Evolutionary conservation across 2,113 vertebrate genomes (phyloP).

Genomic region (Ardeotis arabs): DNA sequence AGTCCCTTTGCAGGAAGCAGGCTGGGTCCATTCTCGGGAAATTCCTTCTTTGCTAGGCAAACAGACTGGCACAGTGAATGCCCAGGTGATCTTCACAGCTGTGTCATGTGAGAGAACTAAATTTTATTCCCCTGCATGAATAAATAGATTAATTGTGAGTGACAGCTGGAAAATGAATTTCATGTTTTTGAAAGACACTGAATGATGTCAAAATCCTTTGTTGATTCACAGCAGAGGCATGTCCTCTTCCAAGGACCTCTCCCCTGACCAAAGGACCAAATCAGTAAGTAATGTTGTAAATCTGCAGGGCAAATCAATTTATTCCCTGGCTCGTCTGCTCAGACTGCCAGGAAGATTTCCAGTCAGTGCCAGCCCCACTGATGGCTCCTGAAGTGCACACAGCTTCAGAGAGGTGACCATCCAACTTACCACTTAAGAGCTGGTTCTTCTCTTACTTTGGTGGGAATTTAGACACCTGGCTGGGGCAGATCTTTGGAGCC

Average conservation of each 20-base stretch:
- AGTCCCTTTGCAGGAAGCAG: background rate
- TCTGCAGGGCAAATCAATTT: background rate
- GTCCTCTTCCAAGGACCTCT: background rate
- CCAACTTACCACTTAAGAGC: background rate
- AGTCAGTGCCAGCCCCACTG: background rate
- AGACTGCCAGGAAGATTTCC: background rate
- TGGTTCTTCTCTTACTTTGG: background rate
- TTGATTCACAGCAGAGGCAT: background rate
- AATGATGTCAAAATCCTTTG: background rate
- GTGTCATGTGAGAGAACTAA: background rate
- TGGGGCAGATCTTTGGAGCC: background rate
- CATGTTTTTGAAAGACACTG: background rate
- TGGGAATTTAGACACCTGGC: background rate
- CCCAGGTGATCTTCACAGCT: background rate
- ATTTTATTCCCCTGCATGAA: background rate
- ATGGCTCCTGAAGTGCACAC: background rate
- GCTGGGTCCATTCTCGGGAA: background rate
- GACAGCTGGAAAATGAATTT: background rate
- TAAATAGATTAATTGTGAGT: background rate
- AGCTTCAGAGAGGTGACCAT: background rate
- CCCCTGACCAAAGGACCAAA: background rate
- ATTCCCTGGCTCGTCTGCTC: background rate
- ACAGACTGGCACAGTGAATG: background rate
- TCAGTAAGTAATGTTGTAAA: background rate
- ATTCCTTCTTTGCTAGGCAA: background rate